phyloP scores from a whole-genome alignment of 1,140 invertebrate genomes.

The Nasonia vitripennis region DNA sequence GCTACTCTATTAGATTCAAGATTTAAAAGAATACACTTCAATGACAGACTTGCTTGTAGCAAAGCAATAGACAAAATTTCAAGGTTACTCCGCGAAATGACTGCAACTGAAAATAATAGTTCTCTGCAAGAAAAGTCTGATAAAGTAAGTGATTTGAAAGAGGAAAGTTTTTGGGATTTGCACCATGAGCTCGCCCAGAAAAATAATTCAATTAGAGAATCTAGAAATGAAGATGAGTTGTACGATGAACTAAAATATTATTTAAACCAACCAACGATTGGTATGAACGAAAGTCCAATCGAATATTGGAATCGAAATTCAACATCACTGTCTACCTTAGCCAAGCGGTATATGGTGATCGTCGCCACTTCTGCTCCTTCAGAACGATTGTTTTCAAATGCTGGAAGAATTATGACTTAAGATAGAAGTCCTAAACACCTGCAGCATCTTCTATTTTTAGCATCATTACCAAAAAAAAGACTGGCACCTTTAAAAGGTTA shows the following conservation, averaged over 20 bases:
- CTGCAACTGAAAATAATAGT: not conserved
- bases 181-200: not conserved
- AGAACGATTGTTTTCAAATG: too few relatives aligned
- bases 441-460: too few relatives aligned
- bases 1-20: not conserved
- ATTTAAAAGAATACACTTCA: constrained; percentile 4
- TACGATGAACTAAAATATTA: not conserved
- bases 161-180: not conserved
- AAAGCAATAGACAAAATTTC: not conserved
- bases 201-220: not conserved
- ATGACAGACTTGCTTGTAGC: not conserved
- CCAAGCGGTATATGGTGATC: too few relatives aligned
- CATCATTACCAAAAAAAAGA: too few relatives aligned
- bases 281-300: too few relatives aligned
- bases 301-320: too few relatives aligned
- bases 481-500: too few relatives aligned
- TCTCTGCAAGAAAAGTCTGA: not conserved
- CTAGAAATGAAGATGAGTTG: not conserved
- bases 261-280: not conserved
- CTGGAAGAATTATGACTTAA: too few relatives aligned
- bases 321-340: too few relatives aligned
- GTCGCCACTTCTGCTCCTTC: too few relatives aligned
- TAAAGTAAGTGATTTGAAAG: not conserved
- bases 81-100: not conserved
- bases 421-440: too few relatives aligned